A percentile compares a stretch with the other conserved stretches of the same genome.
Evolutionary conservation across 2,888 invertebrate genomes (phyloP).

Genomic region (Metalampra italica): DNA sequence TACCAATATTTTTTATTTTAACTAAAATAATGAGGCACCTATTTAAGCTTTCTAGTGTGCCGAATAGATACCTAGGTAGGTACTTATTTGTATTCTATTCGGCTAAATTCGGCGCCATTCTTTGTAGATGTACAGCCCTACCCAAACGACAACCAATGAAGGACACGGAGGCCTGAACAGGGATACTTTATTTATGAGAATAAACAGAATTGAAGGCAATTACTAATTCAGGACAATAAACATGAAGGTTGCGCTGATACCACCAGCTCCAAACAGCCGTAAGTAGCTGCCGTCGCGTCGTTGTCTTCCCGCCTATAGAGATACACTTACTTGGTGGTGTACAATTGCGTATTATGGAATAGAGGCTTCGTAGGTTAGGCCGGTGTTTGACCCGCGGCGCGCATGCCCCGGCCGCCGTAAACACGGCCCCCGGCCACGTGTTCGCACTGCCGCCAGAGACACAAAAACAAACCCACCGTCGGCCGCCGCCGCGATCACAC

Average conservation of each 20-base stretch:
- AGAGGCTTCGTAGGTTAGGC: slow-evolving; percentile 63
- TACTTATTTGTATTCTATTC: too few species aligned
- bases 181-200: neutral
- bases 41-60: too few species aligned
- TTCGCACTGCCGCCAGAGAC: slow-evolving; percentile 24
- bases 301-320: slow-evolving; percentile 35
- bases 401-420: slow-evolving; percentile 71
- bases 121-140: too few species aligned
- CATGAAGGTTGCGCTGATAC: neutral
- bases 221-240: neutral
- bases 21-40: too few species aligned
- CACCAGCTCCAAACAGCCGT: too few species aligned
- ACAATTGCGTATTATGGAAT: slow-evolving; percentile 47
- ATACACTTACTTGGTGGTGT: slow-evolving; percentile 58
- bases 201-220: neutral
- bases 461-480: slow-evolving; percentile 59
- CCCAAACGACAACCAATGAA: too few species aligned
- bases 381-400: slow-evolving; percentile 70
- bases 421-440: slow-evolving; percentile 66
- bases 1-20: too few species aligned
- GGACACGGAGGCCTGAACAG: too few species aligned
- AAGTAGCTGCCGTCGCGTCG: slow-evolving; percentile 5
- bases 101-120: too few species aligned
- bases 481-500: slow-evolving; percentile 71
- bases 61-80: too few species aligned